Conservation (phyloP, 1,140 invertebrate species). For the Eurytemora carolleeae region DNA sequence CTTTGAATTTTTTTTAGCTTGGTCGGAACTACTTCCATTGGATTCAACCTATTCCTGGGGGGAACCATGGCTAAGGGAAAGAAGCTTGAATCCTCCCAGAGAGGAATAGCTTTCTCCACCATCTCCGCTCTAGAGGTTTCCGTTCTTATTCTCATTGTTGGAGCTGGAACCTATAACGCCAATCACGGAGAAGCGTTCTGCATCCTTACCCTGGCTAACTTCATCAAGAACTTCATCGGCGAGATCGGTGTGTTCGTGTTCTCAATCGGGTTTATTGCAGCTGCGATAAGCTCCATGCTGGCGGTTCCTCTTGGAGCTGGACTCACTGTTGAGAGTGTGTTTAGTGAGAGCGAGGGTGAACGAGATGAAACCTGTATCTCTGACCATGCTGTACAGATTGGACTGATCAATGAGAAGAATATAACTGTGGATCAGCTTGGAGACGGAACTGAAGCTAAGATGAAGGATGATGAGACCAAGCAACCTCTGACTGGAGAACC, state of each 20-base stretch:
- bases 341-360: constrained; percentile 1
- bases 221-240: constrained; percentile 3
- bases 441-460: neutral
- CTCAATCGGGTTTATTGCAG: constrained; percentile 8
- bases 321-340: constrained; percentile 5
- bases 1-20: constrained; percentile 1
- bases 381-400: too few species aligned
- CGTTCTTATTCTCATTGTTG: constrained; percentile 12
- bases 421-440: neutral
- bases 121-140: constrained; percentile 9
- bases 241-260: constrained; percentile 6
- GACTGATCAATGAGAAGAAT: neutral
- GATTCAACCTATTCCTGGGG: constrained; percentile 12
- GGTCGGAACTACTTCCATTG: constrained; percentile 14
- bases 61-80: constrained; percentile 5
- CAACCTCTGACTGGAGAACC: neutral
- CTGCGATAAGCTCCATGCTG: constrained; percentile 13
- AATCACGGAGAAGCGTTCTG: neutral
- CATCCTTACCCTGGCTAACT: neutral
- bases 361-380: neutral
- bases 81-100: neutral
- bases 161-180: constrained; percentile 1
- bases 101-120: constrained; percentile 11
- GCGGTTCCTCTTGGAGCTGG: constrained; percentile 10
- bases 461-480: neutral